These are phyloP conservation scores for Sminthurides aquaticus DNA, from an alignment of 2,888 invertebrate species.

Conservation along the genomic window DNA sequence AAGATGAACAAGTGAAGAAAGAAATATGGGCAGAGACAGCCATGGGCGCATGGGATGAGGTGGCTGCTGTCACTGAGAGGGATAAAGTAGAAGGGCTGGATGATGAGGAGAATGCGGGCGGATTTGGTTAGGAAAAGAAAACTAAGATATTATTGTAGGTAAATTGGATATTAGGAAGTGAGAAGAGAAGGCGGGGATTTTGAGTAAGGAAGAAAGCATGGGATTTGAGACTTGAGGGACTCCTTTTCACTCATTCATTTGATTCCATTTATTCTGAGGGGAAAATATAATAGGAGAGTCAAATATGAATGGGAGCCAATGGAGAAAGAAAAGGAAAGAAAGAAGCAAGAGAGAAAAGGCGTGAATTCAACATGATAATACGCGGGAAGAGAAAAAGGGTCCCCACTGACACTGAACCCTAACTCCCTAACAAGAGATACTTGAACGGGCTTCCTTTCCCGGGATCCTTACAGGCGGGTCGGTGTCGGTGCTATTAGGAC, in stretches of 20 bases:
- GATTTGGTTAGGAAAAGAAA: slow-evolving; percentile 14
- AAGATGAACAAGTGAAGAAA: no score
- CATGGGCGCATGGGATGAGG: no score
- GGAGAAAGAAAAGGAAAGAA: slow-evolving; percentile 11
- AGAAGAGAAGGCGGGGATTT: slow-evolving; percentile 14
- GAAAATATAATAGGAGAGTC: slow-evolving; percentile 22
- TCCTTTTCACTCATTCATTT: slow-evolving; percentile 25
- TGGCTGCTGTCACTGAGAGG: no score
- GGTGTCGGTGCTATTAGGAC: no score
- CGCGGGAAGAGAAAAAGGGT: not conserved
- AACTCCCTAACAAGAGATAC: not conserved
- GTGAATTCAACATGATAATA: slow-evolving; percentile 21
- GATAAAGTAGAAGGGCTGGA: no score
- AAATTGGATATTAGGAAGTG: slow-evolving; percentile 22
- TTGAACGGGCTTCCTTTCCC: slow-evolving; percentile 3
- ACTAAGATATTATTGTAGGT: slow-evolving; percentile 24
- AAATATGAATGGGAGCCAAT: slow-evolving; percentile 23
- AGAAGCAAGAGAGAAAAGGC: slow-evolving; percentile 18
- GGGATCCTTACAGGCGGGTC: not conserved
- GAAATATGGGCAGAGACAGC: no score
- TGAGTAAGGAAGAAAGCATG: no score
- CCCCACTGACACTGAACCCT: not conserved
- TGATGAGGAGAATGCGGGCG: no score
- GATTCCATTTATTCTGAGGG: slow-evolving; percentile 26
- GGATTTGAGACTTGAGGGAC: slow-evolving; percentile 24